phyloP scores from a whole-genome alignment of 2,113 vertebrate species.

The Chelonoidis abingdonii region DNA sequence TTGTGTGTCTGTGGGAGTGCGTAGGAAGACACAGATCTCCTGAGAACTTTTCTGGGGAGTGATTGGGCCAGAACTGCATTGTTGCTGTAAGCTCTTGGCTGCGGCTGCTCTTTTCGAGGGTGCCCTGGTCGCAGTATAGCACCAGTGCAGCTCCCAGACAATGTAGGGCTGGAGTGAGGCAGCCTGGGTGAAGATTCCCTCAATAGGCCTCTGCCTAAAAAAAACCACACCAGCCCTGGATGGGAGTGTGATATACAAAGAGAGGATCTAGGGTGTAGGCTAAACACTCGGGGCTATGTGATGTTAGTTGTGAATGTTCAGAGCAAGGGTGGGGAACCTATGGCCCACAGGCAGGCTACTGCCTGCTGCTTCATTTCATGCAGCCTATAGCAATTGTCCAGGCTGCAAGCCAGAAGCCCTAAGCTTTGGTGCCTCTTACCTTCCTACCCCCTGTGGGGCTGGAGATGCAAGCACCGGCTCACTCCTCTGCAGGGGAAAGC shows the following conservation, averaged over 20 bases:
- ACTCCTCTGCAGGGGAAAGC: no score
- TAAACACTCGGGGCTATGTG: neutral
- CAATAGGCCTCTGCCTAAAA: neutral
- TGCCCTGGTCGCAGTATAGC: neutral
- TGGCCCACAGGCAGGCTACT: accelerated
- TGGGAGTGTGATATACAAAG: neutral
- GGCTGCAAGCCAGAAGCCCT: no score
- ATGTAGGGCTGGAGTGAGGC: neutral
- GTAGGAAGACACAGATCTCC: neutral
- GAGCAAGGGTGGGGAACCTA: no score
- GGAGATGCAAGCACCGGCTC: no score
- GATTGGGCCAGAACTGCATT: neutral
- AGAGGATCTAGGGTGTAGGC: neutral
- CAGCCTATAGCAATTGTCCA: no score
- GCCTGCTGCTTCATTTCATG: no score
- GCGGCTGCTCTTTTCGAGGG: neutral
- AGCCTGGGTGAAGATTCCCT: neutral
- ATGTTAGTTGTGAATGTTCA: neutral
- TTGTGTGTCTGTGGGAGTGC: neutral
- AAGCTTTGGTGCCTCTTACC: no score
- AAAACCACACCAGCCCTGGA: neutral
- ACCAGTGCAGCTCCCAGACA: neutral
- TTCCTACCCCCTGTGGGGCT: no score
- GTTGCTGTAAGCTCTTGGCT: neutral
- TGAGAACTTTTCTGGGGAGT: neutral